Base-by-base conservation (phyloP, 2,888 invertebrate genomes). In the Carterocephalus palaemon region DNA sequence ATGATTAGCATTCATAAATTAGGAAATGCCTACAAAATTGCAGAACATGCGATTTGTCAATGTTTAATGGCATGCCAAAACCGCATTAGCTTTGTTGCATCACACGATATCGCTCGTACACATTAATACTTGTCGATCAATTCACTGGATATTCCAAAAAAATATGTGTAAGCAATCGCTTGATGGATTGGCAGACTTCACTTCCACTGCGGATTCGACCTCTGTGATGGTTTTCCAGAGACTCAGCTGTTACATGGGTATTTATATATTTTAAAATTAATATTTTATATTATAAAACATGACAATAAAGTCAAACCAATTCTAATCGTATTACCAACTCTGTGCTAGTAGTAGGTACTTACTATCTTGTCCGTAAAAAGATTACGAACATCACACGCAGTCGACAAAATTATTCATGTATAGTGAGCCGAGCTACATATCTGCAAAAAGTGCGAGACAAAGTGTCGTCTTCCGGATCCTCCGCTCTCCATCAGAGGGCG, bases 401-500 rank as follows among this genome's bases (percentile, higher is more conserved):
- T 24, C 24, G 16, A 6, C 37, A 63, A 64, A 67, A 68, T 69
- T 67, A 70, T 70, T 70, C 68, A 69, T 57, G 57, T 52, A 57
- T 59, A 59, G 48, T 49, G 57, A 48, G 7, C 19, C 12, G 22
- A 55, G 51, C 39, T 60, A 62, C 62, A 63, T 62, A 56, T 60
- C 62, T 64, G 64, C 60, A 71, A 74, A 74, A 76, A 64, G 58
- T 54, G 46, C 51, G 59, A 75, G 69, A 71, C 67, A 68, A 67
- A 74, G 70, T 73, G 69, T 63, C 56, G 52, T 59, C 67, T 61
- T 57, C 57, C 56, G 58, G 55, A 57, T 57, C 60, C 62, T 65
- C 61, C 54, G 62, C 61, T 70, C 67, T 75, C 75, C 76, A 75
- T 77, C 76, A 76, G 58, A 59, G 54, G 57, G 56, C 52, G 54